Base-by-base conservation (phyloP, 2,888 invertebrate genomes). In the Dasysyrphus tricinctus region DNA sequence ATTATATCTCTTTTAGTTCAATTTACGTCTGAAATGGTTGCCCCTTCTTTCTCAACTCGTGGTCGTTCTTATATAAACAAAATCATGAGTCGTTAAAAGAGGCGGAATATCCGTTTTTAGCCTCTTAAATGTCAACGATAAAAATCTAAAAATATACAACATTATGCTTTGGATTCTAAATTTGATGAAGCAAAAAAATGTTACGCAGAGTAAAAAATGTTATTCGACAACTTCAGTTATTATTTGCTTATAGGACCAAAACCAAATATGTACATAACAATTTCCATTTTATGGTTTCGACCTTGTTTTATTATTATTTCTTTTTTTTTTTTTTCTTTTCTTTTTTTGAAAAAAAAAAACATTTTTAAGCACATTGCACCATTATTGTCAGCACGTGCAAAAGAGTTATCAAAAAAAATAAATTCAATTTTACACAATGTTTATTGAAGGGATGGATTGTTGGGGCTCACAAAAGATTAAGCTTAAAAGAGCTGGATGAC, bases 311-410 rank as follows among this genome's bases (percentile, higher is more conserved):
- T 42, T 5, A 7, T 5, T 32, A 5, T 32, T 51, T 51, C 24
- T 42, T 16, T 6, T 54, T 24, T 16, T 6, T 54, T 24, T 9
- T 67, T 5, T n/a, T 4, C 14, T 51, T 69, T 49, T 37, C 16
- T n/a, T n/a, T n/a, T n/a, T n/a, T n/a, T n/a, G n/a, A n/a, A n/a
- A n/a, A n/a, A n/a, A 51, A 51, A 39, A 7, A 37, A 37, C 51
- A 8, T 51, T 69, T n/a, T 69, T 39, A 7, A 24, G 24, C 34
- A 49, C 32, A 51, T 69, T 69, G 54, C 39, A 24, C 9, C 24
- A 39, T 69, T 42, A 49, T 37, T 54, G 4, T 69, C 39, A 42
- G 39, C 69, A 69, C 69, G 69, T 69, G 69, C 54, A 54, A 54
- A 69, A 69, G 69, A 69, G 39, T 69, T 69, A 54, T 54, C 39